Evolutionary conservation across 1,140 invertebrate species (phyloP).

Genomic region (Lamellibrachia luymesi): DNA sequence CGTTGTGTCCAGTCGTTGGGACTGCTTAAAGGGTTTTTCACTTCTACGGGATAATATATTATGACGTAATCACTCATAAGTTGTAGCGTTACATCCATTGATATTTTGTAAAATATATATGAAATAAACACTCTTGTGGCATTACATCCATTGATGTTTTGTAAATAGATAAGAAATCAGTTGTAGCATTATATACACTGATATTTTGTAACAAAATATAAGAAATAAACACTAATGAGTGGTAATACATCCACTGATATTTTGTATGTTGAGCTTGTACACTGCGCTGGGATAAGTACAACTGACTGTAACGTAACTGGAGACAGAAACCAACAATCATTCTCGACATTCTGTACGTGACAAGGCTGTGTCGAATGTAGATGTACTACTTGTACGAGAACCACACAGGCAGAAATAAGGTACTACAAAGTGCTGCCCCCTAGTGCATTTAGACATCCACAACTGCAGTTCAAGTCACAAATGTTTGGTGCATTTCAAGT

Average conservation of each 20-base stretch:
- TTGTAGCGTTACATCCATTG: no score
- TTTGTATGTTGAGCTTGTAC: neutral
- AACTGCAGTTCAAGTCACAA: neutral
- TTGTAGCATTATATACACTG: no score
- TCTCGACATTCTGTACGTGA: neutral
- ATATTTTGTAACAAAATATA: neutral
- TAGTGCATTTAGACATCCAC: neutral
- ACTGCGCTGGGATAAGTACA: neutral
- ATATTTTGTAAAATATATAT: neutral
- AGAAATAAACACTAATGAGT: neutral
- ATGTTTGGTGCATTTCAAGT: neutral
- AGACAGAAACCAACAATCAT: neutral
- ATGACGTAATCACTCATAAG: no score
- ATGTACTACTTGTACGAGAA: neutral
- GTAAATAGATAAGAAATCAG: no score
- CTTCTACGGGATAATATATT: no score
- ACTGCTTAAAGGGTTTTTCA: no score
- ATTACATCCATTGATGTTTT: no score
- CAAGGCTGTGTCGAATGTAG: neutral
- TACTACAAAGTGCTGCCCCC: neutral
- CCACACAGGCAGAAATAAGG: neutral
- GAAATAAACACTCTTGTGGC: neutral
- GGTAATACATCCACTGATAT: no score
- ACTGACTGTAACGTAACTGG: neutral
- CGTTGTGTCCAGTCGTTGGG: no score